Percentiles rank a stretch among this genome's conserved stretches.
Conservation (phyloP, 2,888 invertebrate species). For the Onchidella celtica region DNA sequence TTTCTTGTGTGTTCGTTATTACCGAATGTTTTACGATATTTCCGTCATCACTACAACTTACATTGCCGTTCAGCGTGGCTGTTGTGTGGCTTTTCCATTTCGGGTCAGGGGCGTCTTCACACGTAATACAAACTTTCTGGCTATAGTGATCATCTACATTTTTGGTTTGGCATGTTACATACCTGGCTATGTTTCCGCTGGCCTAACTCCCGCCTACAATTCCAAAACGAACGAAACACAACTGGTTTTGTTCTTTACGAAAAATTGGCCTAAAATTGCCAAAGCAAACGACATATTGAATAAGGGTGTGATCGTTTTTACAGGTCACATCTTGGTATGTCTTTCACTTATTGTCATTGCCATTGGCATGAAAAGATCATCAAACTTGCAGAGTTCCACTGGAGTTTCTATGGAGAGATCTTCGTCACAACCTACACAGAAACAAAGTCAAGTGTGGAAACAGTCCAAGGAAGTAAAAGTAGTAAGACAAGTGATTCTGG, state of each 20-base stretch:
- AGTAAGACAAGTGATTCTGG: too few species aligned
- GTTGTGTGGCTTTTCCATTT: not conserved
- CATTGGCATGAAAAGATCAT: not conserved
- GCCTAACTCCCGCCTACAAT: not conserved
- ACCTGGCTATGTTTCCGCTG: not conserved
- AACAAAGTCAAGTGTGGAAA: too few species aligned
- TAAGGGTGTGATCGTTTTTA: not conserved
- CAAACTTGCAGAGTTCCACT: too few species aligned
- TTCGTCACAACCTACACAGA: too few species aligned
- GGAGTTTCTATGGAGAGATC: too few species aligned
- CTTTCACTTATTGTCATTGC: not conserved
- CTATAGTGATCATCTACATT: not conserved
- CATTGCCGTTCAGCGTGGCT: not conserved
- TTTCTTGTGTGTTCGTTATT: not conserved
- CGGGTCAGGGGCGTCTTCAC: not conserved
- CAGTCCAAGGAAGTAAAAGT: too few species aligned
- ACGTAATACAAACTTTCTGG: not conserved
- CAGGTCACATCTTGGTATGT: not conserved
- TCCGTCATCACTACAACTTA: not conserved
- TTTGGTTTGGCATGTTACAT: not conserved
- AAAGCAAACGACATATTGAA: not conserved
- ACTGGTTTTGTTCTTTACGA: not conserved
- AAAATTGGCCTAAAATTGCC: not conserved
- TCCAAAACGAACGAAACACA: not conserved
- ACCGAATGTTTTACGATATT: not conserved